Evolutionary conservation across 2,888 invertebrate genomes (phyloP).

Genomic region (Cryptus armator): DNA sequence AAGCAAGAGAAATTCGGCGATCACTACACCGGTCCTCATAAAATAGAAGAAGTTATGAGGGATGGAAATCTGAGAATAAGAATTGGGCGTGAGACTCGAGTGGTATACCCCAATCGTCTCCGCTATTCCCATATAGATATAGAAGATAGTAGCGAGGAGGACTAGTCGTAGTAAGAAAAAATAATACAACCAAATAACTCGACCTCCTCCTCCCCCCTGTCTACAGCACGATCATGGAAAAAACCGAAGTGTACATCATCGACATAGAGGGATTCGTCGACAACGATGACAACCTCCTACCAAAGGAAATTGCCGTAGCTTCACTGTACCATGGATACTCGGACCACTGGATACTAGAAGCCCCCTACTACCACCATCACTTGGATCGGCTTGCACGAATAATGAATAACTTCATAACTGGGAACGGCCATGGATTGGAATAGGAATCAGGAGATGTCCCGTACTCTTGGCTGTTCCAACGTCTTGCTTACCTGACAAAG

Average conservation of each 20-base stretch:
- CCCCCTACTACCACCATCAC: not conserved
- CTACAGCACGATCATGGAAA: not conserved
- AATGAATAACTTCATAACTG: not conserved
- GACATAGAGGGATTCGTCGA: too few relatives aligned
- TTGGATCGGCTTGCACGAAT: not conserved
- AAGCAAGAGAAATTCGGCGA: too few relatives aligned
- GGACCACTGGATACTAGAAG: conserved; percentile 38
- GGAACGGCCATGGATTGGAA: conserved; percentile 3
- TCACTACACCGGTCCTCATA: too few relatives aligned
- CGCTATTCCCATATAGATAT: conserved; percentile 25
- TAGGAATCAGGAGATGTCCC: conserved; percentile 35
- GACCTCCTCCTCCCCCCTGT: not conserved
- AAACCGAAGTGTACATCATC: too few relatives aligned
- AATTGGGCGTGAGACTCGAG: too few relatives aligned
- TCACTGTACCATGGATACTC: not conserved
- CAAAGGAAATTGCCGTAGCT: conserved; percentile 33
- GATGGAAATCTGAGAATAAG: too few relatives aligned
- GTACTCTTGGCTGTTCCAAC: conserved; percentile 24
- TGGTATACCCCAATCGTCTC: conserved; percentile 30
- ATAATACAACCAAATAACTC: not conserved
- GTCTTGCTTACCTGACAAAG: not conserved
- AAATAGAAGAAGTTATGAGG: too few relatives aligned
- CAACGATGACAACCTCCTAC: not conserved
- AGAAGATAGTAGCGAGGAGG: conserved; percentile 16
- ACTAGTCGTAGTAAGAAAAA: not conserved